A percentile compares a stretch with the other conserved stretches of the same genome.
Evolutionary conservation across 2,797 vertebrate genomes (phyloP).

Genomic region (Enteromius radiatus): DNA sequence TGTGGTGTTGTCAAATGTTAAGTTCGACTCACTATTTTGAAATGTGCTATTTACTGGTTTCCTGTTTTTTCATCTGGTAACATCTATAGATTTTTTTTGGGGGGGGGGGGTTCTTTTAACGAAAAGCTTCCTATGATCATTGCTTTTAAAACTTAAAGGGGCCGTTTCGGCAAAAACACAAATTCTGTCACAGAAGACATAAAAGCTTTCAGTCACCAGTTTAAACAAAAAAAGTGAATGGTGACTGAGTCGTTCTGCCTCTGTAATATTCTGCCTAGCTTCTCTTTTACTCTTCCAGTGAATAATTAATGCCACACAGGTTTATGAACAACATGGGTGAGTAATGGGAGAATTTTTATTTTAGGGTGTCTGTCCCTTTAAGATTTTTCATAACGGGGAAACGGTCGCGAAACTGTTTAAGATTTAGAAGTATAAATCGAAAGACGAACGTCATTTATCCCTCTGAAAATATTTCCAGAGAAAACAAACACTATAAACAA

Average conservation of each 20-base stretch:
- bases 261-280: background rate
- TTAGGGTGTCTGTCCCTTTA: constrained; percentile 10
- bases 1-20: background rate
- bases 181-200: background rate
- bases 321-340: background rate
- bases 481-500: constrained; percentile 1
- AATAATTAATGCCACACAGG: background rate
- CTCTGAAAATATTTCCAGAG: background rate
- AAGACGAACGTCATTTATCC: background rate
- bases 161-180: background rate
- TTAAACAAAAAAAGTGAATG: background rate
- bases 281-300: background rate
- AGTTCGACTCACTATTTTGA: background rate
- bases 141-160: background rate
- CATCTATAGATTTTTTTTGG: background rate
- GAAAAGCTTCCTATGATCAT: background rate
- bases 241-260: background rate
- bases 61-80: background rate
- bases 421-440: background rate
- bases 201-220: background rate
- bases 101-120: too few relatives aligned
- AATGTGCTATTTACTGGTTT: background rate
- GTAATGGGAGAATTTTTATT: background rate
- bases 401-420: background rate
- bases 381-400: background rate